These are phyloP conservation scores for Erethizon dorsatum DNA, from an alignment of 2,797 vertebrate genomes.

Conservation along the genomic window DNA sequence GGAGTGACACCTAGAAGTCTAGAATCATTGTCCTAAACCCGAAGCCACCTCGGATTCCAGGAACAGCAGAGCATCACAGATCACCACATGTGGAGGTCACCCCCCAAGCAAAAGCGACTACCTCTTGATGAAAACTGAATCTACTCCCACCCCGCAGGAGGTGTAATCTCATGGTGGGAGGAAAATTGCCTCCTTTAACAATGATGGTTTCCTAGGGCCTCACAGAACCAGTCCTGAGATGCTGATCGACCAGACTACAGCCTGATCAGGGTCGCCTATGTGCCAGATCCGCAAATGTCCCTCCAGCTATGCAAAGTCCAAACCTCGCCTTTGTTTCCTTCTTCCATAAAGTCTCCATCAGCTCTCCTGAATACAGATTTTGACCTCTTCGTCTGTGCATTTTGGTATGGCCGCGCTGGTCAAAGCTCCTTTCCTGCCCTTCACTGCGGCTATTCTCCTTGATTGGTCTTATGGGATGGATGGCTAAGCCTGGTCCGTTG, in stretches of 20 bases:
- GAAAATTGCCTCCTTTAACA: not conserved
- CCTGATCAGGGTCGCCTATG: not conserved
- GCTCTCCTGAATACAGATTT: not conserved
- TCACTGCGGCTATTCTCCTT: not conserved
- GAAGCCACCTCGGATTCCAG: not conserved
- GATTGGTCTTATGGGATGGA: not conserved
- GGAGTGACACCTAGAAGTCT: not conserved
- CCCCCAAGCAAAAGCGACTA: not conserved
- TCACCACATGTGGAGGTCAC: not conserved
- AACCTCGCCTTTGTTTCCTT: not conserved
- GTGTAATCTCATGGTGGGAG: not conserved
- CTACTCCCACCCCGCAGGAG: not conserved
- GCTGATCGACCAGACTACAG: not conserved
- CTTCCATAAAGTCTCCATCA: not conserved
- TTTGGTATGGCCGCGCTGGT: not conserved
- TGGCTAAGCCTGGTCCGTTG: not conserved
- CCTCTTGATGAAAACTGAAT: not conserved
- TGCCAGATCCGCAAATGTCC: not conserved
- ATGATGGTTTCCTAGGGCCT: not conserved
- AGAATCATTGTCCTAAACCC: not conserved
- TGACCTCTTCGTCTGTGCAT: not conserved
- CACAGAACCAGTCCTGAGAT: not conserved
- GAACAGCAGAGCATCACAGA: not conserved
- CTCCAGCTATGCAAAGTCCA: not conserved
- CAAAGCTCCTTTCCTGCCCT: not conserved